These are phyloP conservation scores for Euwallacea similis DNA, from an alignment of 1,140 invertebrate genomes.

Conservation along the genomic window DNA sequence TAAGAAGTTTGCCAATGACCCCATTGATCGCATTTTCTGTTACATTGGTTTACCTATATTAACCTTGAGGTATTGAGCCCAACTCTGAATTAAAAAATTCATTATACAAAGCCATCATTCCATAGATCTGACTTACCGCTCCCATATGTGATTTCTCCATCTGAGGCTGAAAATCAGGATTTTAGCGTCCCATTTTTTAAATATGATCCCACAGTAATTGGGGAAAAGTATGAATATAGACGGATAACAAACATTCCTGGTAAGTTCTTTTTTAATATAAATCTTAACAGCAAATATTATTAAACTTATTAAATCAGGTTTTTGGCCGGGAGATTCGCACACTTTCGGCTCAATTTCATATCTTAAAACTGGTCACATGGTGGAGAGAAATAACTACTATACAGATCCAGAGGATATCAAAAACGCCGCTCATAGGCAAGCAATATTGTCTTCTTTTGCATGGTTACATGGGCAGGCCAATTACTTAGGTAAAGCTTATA, in stretches of 20 bases:
- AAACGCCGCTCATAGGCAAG: slow-evolving; percentile 70
- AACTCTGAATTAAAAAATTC: slow-evolving; percentile 1
- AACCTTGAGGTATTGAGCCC: slow-evolving; percentile 61
- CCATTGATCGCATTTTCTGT: slow-evolving; percentile 66
- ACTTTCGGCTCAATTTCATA: slow-evolving; percentile 78
- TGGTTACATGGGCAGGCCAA: slow-evolving; percentile 81
- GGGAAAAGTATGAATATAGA: slow-evolving; percentile 57
- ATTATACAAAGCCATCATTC: background rate
- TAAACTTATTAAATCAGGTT: slow-evolving; percentile 58
- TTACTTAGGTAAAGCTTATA: slow-evolving; percentile 60
- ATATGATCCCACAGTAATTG: slow-evolving; percentile 62
- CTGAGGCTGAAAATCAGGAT: slow-evolving; percentile 60
- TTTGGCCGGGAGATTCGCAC: slow-evolving; percentile 75
- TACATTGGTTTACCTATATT: slow-evolving; percentile 67
- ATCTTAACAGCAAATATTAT: too few species aligned
- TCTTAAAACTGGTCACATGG: slow-evolving; percentile 64
- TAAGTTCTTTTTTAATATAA: slow-evolving; percentile 44
- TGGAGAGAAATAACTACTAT: slow-evolving; percentile 47
- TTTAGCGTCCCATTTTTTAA: slow-evolving; percentile 60
- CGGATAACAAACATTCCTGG: slow-evolving; percentile 76
- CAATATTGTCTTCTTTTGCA: slow-evolving; percentile 73
- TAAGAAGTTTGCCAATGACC: slow-evolving; percentile 57
- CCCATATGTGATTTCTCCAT: slow-evolving; percentile 60
- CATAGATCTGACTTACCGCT: slow-evolving; percentile 59
- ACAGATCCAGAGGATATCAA: slow-evolving; percentile 58